Base-by-base conservation (phyloP, 2,888 invertebrate genomes). In the Mesorhabditis sp. region DNA sequence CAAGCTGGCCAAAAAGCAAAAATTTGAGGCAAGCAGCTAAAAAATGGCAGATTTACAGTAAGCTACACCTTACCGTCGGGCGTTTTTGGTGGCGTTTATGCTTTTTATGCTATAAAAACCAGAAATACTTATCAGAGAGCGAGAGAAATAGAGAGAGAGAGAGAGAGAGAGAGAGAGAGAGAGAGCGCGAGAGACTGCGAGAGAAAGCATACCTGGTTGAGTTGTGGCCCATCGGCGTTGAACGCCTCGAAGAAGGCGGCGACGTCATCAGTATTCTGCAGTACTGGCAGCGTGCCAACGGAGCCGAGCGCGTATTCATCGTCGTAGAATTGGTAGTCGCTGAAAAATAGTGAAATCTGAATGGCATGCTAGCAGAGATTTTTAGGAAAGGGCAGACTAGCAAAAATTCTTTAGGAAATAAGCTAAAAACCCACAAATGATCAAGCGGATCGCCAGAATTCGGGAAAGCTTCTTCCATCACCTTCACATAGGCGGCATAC, bases 321-420 rank as follows among this genome's bases (percentile, higher is more conserved):
- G 4, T 67, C 68, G 0, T 77, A 72, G 58, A 78, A 77, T 50
- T 78, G 78, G n/a, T 74, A 69, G 67, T 81, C 81, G 10, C 80
- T 81, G 28, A 28, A 28, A 28, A 28, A 28, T 28, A 28, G 28
- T 28, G 28, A 28, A 28, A 28, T 28, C 2, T 28, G 28, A 28
- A 28, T 28, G 28, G 28, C 28, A 28, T 28, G 28, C 28, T 28
- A 28, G 28, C 28, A 28, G 28, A 28, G 28, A 13, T 10, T 50
- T 50, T 50, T 50, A 50, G n/a, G n/a, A 2, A 50, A 50, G 58
- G n/a, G n/a, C n/a, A n/a, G 58, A 2, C 58, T 50, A 50, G n/a
- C 10, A 50, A 50, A n/a, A 50, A 50, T 50, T 10, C n/a, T 50
- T 50, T 50, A 50, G n/a, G 58, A 50, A 50, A 50, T 10, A 50